A percentile compares a stretch with the other conserved stretches of the same genome.
Conservation (phyloP, 2,888 invertebrate species). For the Escarpia spicata region DNA sequence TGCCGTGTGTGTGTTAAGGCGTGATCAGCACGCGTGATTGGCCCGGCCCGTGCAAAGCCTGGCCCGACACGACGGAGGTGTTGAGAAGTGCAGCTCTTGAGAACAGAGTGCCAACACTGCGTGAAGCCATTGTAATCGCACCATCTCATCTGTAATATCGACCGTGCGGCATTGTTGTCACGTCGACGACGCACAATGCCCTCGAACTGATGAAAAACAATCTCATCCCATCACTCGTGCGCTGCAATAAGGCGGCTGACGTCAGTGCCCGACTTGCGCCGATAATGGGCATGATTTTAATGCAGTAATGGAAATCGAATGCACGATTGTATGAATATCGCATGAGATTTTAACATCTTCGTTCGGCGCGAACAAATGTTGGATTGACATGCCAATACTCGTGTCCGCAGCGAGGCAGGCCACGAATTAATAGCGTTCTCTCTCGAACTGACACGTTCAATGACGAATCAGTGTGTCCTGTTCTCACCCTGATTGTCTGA, state of each 20-base stretch:
- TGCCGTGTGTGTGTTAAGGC: neutral
- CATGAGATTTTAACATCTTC: conserved; percentile 26
- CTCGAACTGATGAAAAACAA: conserved; percentile 16
- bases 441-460: neutral
- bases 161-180: neutral
- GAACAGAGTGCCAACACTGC: neutral
- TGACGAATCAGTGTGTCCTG: neutral
- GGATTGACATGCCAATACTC: neutral
- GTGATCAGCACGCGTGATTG: neutral
- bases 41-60: neutral
- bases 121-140: conserved; percentile 6
- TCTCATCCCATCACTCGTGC: neutral
- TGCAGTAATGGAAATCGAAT: conserved; percentile 31
- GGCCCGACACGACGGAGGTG: neutral
- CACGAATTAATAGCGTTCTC: neutral
- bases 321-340: conserved; percentile 29
- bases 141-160: conserved; percentile 16
- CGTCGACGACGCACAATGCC: neutral
- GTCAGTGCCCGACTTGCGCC: neutral
- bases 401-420: neutral
- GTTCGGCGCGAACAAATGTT: conserved; percentile 16
- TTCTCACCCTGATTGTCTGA: neutral
- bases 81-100: neutral
- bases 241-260: conserved; percentile 8
- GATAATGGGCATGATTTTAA: conserved; percentile 30